Evolutionary conservation across 2,113 vertebrate species (phyloP), one percentile per base, ranked within the genome.

Genomic region (Nibea coibor): DNA sequence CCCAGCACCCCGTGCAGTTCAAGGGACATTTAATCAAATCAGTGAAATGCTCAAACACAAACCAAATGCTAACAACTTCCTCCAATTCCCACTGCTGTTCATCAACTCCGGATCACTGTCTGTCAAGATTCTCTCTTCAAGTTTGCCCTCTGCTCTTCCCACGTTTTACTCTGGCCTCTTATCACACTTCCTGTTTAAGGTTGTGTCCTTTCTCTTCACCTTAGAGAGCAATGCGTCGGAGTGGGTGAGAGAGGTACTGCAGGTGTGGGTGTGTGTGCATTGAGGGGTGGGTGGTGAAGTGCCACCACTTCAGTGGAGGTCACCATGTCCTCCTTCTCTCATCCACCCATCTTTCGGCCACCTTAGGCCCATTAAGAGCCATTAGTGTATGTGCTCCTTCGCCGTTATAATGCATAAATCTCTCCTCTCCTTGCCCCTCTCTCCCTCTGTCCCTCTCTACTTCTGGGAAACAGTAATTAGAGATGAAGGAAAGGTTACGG

Each of bases 31-130:
- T 96, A 96, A 97, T 97, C 95, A 96, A 96, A 84, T 95, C 95
- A 96, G 95, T 94, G 95, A 97, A 97, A 97, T 95, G 96, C 96
- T 96, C 96, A 96, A 97, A 97, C 96, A 95, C 95, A 97, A 97
- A 97, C 95, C 94, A 95, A 97, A 97, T 95, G 96, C 95, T 96
- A 96, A 96, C 95, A 96, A 96, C 96, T 96, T 93, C 94, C 66
- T 70, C 22, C 94, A 92, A 63, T 95, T 95, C 93, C 94, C 94
- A 93, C 94, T 95, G 85, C 91, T 95, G 39, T 93, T 93, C 95
- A 35, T 72, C 68, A 28, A 48, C 48, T 72, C 39, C 3, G n/a
- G 22, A 74, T 95, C 88, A 90, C 95, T 74, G 80, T 83, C 72
- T 79, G 48, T 72, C 75, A 75, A 69, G 50, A 74, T 35, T 62